Evolutionary conservation across 2,888 invertebrate genomes (phyloP).

Genomic region (Drosophila demipolita): DNA sequence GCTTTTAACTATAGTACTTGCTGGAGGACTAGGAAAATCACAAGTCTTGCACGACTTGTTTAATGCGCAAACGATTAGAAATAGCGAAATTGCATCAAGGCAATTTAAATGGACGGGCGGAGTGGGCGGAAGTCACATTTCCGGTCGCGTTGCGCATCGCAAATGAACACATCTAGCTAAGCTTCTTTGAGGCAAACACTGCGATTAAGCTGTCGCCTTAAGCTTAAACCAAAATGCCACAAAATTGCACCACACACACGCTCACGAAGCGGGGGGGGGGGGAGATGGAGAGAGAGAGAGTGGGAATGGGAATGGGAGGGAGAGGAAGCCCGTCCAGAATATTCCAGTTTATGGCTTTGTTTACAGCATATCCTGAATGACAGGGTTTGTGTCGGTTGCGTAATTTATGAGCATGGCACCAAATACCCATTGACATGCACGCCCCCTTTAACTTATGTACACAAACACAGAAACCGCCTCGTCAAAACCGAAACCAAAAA

Average conservation of each 20-base stretch:
- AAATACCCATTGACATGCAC: slow-evolving; percentile 48
- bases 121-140: slow-evolving; percentile 44
- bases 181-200: slow-evolving; percentile 12
- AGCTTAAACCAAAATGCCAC: slow-evolving; percentile 22
- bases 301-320: not conserved
- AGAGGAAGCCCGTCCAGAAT: not conserved
- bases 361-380: slow-evolving; percentile 48
- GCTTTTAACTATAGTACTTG: slow-evolving; percentile 25
- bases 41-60: slow-evolving; percentile 24
- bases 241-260: not conserved
- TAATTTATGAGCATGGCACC: slow-evolving; percentile 63
- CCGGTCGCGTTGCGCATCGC: slow-evolving; percentile 40
- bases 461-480: not conserved
- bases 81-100: slow-evolving; percentile 39
- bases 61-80: slow-evolving; percentile 37
- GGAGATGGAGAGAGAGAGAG: not conserved
- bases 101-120: slow-evolving; percentile 34
- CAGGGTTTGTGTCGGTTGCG: slow-evolving; percentile 41
- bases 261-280: not conserved
- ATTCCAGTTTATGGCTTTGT: slow-evolving; percentile 62
- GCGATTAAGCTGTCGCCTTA: slow-evolving; percentile 22
- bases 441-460: slow-evolving; percentile 20
- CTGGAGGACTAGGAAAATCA: slow-evolving; percentile 12
- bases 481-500: slow-evolving; percentile 30
- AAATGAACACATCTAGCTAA: slow-evolving; percentile 63